Evolutionary conservation across 2,113 vertebrate genomes (phyloP).

Genomic region (Orcinus orca): DNA sequence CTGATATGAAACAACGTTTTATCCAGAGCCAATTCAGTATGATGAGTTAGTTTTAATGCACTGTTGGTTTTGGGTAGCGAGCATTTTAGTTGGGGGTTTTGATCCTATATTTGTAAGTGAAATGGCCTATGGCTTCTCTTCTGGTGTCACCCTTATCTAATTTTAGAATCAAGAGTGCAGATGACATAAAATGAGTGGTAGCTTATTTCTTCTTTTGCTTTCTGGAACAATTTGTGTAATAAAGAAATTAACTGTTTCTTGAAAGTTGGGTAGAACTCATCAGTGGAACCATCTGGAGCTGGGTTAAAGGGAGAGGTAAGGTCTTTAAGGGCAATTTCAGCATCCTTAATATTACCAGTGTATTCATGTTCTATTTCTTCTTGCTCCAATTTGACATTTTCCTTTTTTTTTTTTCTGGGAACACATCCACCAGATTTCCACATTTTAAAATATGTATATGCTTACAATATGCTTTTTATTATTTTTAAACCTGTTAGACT

Average conservation of each 20-base stretch:
- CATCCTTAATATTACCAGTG: neutral
- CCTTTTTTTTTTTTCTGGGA: neutral
- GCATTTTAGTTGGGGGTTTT: neutral
- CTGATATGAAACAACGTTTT: neutral
- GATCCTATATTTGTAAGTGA: neutral
- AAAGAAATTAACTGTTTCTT: neutral
- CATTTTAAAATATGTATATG: neutral
- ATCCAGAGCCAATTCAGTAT: neutral
- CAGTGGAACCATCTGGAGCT: neutral
- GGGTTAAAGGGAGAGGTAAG: neutral
- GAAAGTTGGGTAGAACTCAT: neutral
- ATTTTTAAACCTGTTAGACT: neutral
- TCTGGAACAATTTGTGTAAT: neutral
- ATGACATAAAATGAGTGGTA: neutral
- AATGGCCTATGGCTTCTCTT: neutral
- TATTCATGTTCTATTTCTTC: neutral
- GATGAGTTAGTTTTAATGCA: neutral
- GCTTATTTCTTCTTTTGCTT: neutral
- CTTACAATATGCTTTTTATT: neutral
- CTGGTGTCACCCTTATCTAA: neutral
- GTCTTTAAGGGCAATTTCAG: neutral
- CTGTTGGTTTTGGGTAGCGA: neutral
- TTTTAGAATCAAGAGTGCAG: neutral
- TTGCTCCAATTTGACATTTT: neutral
- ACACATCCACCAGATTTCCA: neutral